Evolutionary conservation across 2,797 vertebrate genomes (phyloP), one percentile per base, ranked within the genome.

Genomic region (Echeneis naucrates): DNA sequence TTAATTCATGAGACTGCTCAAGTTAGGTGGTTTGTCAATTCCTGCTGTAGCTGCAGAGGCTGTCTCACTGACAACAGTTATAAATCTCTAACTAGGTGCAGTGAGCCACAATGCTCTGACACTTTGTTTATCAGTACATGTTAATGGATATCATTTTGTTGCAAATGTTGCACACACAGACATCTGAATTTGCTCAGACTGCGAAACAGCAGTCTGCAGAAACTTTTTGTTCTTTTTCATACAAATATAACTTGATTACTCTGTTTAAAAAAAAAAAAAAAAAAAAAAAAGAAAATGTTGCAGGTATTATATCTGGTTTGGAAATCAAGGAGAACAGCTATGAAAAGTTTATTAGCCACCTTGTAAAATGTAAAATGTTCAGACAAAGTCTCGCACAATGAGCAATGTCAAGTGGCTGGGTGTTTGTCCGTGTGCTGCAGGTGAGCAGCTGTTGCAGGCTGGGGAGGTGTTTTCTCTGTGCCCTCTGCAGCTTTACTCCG

Each of bases 401-500:
- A 0, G 6, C 13, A 9, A 9, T 6, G 4, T 47, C 8, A 23
- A 6, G 32, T 30, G 0, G 0, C 1, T 30, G 23, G 68, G 3
- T 51, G 16, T 68, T n/a, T 73, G 51, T 65, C 7, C 67, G 57
- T 67, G 8, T 77, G 37, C 19, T 67, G 50, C 19, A 99, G 98
- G 98, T 67, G 98, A 99, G 68, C 96, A 97, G 82, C 74, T 99
- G 81, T 91, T 99, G 75, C 93, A 94, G 84, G 97, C 95, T 0
- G 97, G 97, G 0, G 94, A 99, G 83, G 98, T 97, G 38, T 99
- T 98, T 74, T 90, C 92, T 26, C 95, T 99, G 23, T 86, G 83
- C 50, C 98, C 98, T 1, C 90, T 99, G 75, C 98, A 99, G 92
- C 92, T 99, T 3, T 96, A 97, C 33, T 95, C 98, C 4, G 83